Evolutionary conservation across 37 sponge, comb jelly and placozoan species (phyloP), one percentile per base, ranked within the genome.

Genomic region (Petrosia ficiformis): DNA sequence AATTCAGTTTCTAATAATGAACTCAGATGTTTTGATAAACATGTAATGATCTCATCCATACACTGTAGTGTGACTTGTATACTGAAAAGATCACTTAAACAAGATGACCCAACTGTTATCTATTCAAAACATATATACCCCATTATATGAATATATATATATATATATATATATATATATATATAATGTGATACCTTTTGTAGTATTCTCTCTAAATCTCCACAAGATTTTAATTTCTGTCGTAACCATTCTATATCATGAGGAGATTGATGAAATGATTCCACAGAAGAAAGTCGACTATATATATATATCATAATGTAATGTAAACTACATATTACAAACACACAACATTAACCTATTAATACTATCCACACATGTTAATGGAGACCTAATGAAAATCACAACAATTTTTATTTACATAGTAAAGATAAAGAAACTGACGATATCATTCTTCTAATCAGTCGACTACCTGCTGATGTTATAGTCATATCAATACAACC

Each of bases 401-500:
- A 48, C 14, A 48, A 48, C 14, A 48, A 48, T 48, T 19, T 19
- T 48, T 19, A 48, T 48, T 19, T 19, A 19, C 8, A 48, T 48
- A 48, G 14, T 48, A 48, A 48, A 21, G 37, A 33, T 28, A 4
- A 30, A n/a, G 0, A 33, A 29, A 76, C 86, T 52, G 40, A 84
- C 84, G 85, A 36, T 10, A 93, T 82, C 61, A 79, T 72, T 19
- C 63, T 54, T 28, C 73, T 71, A 22, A 94, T 74, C 21, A 90
- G 77, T 35, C 94, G 65, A 2, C 39, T 67, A 0, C 94, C 94
- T 0, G 68, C 76, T 28, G 94, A 87, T 31, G 92, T 94, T 22
- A 82, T 77, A 5, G 94, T 94, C 42, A 63, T 43, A 80, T 90
- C 84, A 1, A 94, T 78, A n/a, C 77, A 80, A 0, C 84, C 88